These are phyloP conservation scores for Danionella dracula DNA, from an alignment of 2,797 vertebrate genomes.

Conservation along the genomic window DNA sequence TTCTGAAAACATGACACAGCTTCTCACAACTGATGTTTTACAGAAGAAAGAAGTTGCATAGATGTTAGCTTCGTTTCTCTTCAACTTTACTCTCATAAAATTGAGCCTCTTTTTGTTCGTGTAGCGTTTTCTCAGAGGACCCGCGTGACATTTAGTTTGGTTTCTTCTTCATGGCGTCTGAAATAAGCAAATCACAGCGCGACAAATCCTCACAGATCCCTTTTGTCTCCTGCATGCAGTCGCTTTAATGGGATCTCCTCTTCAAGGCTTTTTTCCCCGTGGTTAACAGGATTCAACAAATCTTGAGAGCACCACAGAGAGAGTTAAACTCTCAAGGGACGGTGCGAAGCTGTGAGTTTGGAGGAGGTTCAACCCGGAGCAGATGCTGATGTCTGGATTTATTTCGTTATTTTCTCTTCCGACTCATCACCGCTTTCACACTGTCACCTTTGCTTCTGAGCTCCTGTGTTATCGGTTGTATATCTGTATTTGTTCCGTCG, in stretches of 20 bases:
- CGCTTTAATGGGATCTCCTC: slow-evolving; percentile 33
- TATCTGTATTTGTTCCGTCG: slow-evolving; percentile 1
- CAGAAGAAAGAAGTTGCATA: background rate
- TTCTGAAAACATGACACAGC: slow-evolving; percentile 10
- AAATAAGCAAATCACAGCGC: slow-evolving; percentile 23
- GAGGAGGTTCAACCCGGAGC: slow-evolving; percentile 16
- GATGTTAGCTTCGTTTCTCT: background rate
- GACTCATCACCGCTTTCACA: background rate
- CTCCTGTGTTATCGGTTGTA: background rate
- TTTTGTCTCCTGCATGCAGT: slow-evolving; percentile 23
- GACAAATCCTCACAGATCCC: slow-evolving; percentile 19
- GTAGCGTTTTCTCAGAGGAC: background rate
- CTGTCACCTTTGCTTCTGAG: slow-evolving; percentile 1
- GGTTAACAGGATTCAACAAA: slow-evolving; percentile 37
- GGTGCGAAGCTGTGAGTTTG: slow-evolving; percentile 23
- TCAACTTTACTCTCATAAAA: background rate
- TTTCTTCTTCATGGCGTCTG: background rate
- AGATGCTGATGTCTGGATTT: slow-evolving; percentile 25
- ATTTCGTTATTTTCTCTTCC: background rate
- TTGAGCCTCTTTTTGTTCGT: background rate
- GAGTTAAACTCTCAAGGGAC: slow-evolving; percentile 20
- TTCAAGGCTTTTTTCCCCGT: background rate
- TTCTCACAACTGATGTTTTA: background rate
- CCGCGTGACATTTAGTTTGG: slow-evolving; percentile 19
- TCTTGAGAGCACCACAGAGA: slow-evolving; percentile 16